Base-by-base conservation (phyloP, 1,140 invertebrate species). In the Euglossa dilemma region DNA sequence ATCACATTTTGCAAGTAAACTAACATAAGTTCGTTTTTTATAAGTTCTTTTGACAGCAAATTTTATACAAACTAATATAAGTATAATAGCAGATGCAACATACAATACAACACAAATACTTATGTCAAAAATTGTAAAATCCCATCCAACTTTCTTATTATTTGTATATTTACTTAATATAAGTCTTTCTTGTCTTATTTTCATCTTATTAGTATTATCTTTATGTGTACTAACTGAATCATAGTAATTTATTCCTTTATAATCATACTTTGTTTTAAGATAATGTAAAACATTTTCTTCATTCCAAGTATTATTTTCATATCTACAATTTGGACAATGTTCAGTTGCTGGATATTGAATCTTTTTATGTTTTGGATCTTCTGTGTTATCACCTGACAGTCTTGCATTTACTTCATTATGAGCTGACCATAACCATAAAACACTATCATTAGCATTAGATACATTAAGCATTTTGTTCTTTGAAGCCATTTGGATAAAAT, bases 341-440 rank as follows among this genome's bases (percentile, higher is more conserved):
- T 94, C 88, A 16, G 91, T 85, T 18, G 96, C 94, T 2, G 99
- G 99, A 94, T 99, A 99, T 91, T 98, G 97, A 57, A 97, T 95
- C 94, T 99, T 99, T 2, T 97, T 98, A 94, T 97, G 96, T 75
- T 95, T 89, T 0, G 98, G 98, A 95, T 99, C 99, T 93, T 99
- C 98, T 18, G 97, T 98, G 2, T 94, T 69, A 93, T 99, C 98
- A 0, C 97, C 97, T 52, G 97, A 95, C 23, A 99, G 93, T 85
- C 99, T 95, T 84, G 97, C 94, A 92, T 99, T 99, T 0, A 98
- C 98, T 93, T 97, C 96, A 94, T 99, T 99, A 91, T 99, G 99
- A 3, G 98, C 97, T 75, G 95, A 95, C 99, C 99, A 99, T 6
- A 99, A 93, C 98, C 98, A 99, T 12, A 99, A 90, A 1, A 99